Evolutionary conservation across 2,888 invertebrate genomes (phyloP), one percentile per base, ranked within the genome.

Genomic region (Melanostoma mellinum): DNA sequence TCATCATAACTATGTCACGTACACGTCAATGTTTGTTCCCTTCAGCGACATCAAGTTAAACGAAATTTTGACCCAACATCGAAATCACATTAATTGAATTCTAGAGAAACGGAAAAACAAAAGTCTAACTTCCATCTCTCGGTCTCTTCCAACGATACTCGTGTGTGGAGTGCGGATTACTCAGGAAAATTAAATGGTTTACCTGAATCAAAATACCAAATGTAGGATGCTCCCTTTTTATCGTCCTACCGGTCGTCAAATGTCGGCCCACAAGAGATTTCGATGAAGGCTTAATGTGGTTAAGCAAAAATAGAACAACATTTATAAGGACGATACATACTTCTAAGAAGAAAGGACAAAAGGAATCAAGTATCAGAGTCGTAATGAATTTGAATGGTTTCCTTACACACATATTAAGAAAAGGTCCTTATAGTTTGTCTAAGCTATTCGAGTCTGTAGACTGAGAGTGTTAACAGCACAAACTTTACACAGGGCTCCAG

Each of bases 201-300:
- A 78, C 72, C 65, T 78, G 65, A 72, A 78, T 78, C 78, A 78
- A n/a, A n/a, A n/a, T n/a, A n/a, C n/a, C n/a, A n/a, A 72, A 78
- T 72, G 63, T 44, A 78, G 20, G 20, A 20, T 20, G n/a, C n/a
- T n/a, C n/a, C 20, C 20, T 20, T 20, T 20, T 20, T 20, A 20
- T 20, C 20, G 20, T 20, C 20, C 20, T 20, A 1, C 20, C 20
- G 20, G 20, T 20, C 67, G 78, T 78, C 78, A 72, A 72, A 52
- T 63, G 63, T 48, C 63, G 50, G 69, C 61, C 68, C 1, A 20
- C 20, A 20, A 20, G 20, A 20, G 20, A 63, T 71, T n/a, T 48
- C 6, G 58, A n/a, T 6, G 20, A 50, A n/a, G n/a, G 50, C 50
- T 10, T 8, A 20, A 10, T 6, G 40, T 40, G 38, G 30, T 44